Conservation (phyloP, 2,797 vertebrate genomes). For the Lepus oiostolus region DNA sequence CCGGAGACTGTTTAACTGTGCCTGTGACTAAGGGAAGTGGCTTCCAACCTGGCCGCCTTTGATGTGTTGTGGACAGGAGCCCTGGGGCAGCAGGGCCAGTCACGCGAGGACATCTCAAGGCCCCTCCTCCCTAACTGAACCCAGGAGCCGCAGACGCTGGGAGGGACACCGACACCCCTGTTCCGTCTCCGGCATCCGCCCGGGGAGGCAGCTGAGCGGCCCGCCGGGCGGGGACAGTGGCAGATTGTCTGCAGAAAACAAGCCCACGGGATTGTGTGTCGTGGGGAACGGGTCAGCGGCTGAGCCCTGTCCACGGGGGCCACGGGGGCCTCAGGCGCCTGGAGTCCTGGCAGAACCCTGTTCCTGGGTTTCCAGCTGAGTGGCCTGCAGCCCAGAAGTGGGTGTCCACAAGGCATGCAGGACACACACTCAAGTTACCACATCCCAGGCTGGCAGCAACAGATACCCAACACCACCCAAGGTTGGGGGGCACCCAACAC, state of each 20-base stretch:
- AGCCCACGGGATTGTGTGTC: slow-evolving; percentile 89
- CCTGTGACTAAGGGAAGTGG: slow-evolving; percentile 51
- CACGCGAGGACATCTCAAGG: not conserved
- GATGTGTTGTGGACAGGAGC: not conserved
- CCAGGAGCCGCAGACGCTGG: slow-evolving; percentile 16
- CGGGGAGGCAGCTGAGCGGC: slow-evolving; percentile 71
- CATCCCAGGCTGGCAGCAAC: slow-evolving; percentile 65
- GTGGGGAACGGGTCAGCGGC: slow-evolving; percentile 85
- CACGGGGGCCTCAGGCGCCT: slow-evolving; percentile 84
- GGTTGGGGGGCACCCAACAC: not conserved
- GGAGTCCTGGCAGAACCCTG: slow-evolving; percentile 88
- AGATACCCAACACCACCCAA: not conserved
- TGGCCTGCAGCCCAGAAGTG: slow-evolving; percentile 84
- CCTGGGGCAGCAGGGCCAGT: not conserved
- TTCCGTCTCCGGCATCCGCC: slow-evolving; percentile 36
- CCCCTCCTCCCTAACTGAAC: slow-evolving; percentile 6
- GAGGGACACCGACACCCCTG: slow-evolving; percentile 62
- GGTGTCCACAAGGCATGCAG: slow-evolving; percentile 79
- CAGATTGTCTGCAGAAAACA: slow-evolving; percentile 89
- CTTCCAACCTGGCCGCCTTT: not conserved
- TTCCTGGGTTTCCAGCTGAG: slow-evolving; percentile 89
- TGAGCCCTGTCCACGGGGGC: slow-evolving; percentile 86
- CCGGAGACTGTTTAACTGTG: slow-evolving; percentile 10
- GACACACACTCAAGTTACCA: not conserved
- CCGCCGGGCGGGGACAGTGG: slow-evolving; percentile 83